Evolutionary conservation across 1,140 invertebrate species (phyloP).

Genomic region (Triops cancriformis): DNA sequence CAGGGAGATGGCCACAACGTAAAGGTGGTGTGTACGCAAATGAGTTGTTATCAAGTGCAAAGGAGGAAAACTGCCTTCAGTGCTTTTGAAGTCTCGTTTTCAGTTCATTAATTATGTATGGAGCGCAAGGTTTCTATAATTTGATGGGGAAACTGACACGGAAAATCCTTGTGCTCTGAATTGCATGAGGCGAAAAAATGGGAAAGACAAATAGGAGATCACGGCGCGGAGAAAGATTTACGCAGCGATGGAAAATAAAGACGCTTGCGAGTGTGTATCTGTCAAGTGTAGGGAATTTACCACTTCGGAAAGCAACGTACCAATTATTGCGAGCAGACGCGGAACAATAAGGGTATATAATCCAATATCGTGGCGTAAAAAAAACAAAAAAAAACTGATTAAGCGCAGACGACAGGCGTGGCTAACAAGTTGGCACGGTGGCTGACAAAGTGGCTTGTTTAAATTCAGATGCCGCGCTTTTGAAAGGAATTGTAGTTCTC

Average conservation of each 20-base stretch:
- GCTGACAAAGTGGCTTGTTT: conserved; percentile 11
- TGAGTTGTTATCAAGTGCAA: not conserved
- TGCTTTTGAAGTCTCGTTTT: conserved; percentile 26
- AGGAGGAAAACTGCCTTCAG: not conserved
- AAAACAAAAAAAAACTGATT: too few relatives aligned
- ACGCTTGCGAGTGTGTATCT: too few relatives aligned
- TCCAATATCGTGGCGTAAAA: not conserved
- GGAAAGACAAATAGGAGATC: not conserved
- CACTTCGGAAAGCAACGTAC: not conserved
- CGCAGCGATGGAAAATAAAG: too few relatives aligned
- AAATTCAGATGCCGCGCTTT: conserved; percentile 23
- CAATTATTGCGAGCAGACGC: not conserved
- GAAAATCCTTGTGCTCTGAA: not conserved
- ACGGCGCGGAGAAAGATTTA: too few relatives aligned
- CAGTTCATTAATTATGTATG: not conserved
- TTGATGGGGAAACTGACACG: not conserved
- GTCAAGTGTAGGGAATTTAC: too few relatives aligned
- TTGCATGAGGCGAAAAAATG: not conserved
- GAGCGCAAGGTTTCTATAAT: not conserved
- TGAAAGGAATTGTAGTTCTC: conserved; percentile 14
- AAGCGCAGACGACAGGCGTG: too few relatives aligned
- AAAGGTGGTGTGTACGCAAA: too few relatives aligned
- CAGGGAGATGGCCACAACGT: too few relatives aligned
- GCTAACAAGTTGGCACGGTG: not conserved
- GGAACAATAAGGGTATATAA: not conserved